Conservation (phyloP, 2,888 invertebrate species). For the Hypselothyrea guttata region DNA sequence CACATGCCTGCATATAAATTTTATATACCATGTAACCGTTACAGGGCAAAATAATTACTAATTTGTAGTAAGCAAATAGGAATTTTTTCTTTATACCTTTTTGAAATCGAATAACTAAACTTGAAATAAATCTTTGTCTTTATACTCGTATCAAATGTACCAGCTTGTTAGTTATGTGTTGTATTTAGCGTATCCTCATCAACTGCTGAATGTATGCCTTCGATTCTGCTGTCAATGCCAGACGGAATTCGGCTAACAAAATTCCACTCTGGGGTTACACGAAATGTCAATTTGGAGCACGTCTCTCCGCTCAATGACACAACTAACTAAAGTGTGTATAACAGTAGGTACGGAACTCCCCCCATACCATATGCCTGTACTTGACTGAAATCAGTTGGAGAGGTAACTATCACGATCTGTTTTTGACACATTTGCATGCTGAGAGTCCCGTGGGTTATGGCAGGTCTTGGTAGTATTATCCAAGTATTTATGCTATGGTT, state of each 20-base stretch:
- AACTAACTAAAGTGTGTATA: conserved; percentile 33
- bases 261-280: conserved; percentile 34
- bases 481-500: conserved; percentile 54
- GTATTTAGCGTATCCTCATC: conserved; percentile 26
- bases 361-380: neutral
- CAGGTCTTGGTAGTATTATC: neutral
- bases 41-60: conserved; percentile 20
- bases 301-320: conserved; percentile 22
- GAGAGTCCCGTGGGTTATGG: conserved; percentile 19
- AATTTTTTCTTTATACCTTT: too few species aligned
- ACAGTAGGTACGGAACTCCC: too few species aligned
- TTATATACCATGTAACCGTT: conserved; percentile 17
- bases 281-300: conserved; percentile 62
- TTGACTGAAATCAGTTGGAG: conserved; percentile 1
- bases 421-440: conserved; percentile 68
- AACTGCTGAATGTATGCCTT: conserved; percentile 21
- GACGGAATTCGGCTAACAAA: conserved; percentile 25
- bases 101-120: neutral
- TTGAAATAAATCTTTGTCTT: neutral
- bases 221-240: conserved; percentile 44
- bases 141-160: conserved; percentile 7
- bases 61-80: neutral
- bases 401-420: conserved; percentile 53
- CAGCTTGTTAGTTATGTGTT: conserved; percentile 1
- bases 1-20: neutral